Evolutionary conservation across 2,797 vertebrate genomes (phyloP).

Genomic region (Enteromius treurensis): DNA sequence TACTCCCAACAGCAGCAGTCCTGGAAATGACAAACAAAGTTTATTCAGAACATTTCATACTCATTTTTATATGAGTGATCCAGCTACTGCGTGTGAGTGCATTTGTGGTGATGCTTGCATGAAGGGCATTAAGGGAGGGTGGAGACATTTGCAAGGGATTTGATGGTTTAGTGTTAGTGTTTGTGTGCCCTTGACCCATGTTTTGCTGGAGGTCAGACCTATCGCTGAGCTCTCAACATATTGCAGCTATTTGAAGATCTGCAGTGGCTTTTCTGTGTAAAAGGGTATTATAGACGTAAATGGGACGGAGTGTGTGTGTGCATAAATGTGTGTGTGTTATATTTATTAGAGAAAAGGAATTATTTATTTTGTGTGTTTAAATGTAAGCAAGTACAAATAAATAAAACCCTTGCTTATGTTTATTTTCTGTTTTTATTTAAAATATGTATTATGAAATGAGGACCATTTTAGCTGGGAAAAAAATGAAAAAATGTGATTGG

Average conservation of each 20-base stretch:
- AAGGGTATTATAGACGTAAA: not conserved
- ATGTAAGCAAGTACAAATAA: not conserved
- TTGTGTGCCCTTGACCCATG: conserved; percentile 37
- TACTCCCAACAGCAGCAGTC: not conserved
- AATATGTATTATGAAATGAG: not conserved
- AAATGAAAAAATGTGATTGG: no score
- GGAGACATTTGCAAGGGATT: conserved; percentile 19
- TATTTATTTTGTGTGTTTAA: not conserved
- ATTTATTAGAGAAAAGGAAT: not conserved
- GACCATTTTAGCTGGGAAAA: not conserved
- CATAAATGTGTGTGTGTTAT: not conserved
- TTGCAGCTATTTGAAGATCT: conserved; percentile 34
- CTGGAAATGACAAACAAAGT: not conserved
- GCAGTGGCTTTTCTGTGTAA: not conserved
- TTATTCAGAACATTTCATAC: not conserved
- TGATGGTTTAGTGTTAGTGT: conserved; percentile 8
- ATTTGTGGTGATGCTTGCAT: not conserved
- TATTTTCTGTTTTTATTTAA: not conserved
- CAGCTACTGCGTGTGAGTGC: not conserved
- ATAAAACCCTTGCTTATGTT: not conserved
- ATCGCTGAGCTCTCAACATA: conserved; percentile 10
- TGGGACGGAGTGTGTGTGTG: not conserved
- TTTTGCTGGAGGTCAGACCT: conserved; percentile 21
- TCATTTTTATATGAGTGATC: not conserved
- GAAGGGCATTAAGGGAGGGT: not conserved